Percentiles rank a stretch among this genome's conserved stretches.
Conservation (phyloP, 2,113 vertebrate species). For the rabbit (Oryctolagus cuniculus) region mOryCun1.1 NC_091442.1:26834501-26835000, state of each 20-base stretch:
- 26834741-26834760: too few species aligned
- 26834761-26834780: background rate
- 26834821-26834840: constrained; percentile 4
- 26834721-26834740: background rate
- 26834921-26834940: background rate
- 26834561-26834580: background rate
- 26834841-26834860: background rate
- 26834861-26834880: background rate
- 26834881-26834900: background rate
- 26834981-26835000: constrained; percentile 6
- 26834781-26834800: background rate
- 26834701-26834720: background rate
- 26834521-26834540: background rate
- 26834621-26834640: background rate
- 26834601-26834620: background rate
- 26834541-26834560: background rate
- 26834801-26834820: background rate
- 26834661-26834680: background rate
- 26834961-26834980: background rate
- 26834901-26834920: background rate
- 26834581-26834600: background rate
- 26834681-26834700: background rate
- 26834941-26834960: background rate
- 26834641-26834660: background rate
- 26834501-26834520: background rate